These are phyloP conservation scores for Sepiola atlantica DNA, from an alignment of 2,888 invertebrate genomes.

Conservation along the genomic window DNA sequence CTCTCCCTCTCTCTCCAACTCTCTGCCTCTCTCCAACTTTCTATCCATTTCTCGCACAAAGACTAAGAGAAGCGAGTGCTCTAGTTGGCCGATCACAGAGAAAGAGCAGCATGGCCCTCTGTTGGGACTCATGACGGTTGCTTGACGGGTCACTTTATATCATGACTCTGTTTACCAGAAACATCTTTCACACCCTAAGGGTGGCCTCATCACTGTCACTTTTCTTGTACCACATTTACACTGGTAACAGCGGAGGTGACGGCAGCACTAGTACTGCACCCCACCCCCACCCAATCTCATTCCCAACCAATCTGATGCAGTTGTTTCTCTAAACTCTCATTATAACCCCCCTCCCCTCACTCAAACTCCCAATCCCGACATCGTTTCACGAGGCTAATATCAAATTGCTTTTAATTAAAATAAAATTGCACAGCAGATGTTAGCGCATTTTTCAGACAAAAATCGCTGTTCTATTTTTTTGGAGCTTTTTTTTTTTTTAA, in stretches of 20 bases:
- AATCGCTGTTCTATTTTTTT: not conserved
- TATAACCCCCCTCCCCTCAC: not conserved
- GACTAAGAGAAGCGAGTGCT: not conserved
- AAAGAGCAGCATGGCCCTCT: not conserved
- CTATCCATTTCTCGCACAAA: not conserved
- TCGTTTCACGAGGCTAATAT: not conserved
- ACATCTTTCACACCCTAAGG: not conserved
- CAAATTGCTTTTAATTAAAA: conserved; percentile 21
- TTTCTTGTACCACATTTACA: not conserved
- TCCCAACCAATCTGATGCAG: not conserved
- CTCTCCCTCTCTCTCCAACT: not conserved
- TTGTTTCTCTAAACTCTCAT: not conserved
- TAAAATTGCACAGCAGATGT: conserved; percentile 20
- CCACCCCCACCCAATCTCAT: not conserved
- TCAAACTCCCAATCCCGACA: too few species aligned
- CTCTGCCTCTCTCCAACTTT: not conserved
- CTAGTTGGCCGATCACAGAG: not conserved
- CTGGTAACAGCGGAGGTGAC: not conserved
- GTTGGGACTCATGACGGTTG: conserved; percentile 4
- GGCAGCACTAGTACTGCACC: not conserved
- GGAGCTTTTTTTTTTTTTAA: not conserved
- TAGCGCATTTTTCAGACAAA: not conserved
- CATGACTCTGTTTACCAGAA: not conserved
- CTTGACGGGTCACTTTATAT: not conserved
- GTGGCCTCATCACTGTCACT: not conserved